phyloP scores from a whole-genome alignment of 2,113 vertebrate species.

The Grammomys dolichurus region DNA sequence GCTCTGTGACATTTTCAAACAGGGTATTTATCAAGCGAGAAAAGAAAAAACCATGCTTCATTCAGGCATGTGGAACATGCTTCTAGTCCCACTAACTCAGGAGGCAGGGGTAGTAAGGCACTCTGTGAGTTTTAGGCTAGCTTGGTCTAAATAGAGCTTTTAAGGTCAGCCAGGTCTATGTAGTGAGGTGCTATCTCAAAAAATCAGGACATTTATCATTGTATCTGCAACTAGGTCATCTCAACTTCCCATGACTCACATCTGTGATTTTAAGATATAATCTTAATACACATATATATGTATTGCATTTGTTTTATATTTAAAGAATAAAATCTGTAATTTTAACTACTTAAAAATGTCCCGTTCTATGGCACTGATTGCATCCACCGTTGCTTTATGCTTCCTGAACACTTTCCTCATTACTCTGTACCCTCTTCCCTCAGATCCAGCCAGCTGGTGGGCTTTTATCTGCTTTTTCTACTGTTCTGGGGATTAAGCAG shows the following conservation, averaged over 20 bases:
- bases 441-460: no score
- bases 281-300: neutral
- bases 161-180: neutral
- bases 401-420: no score
- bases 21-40: neutral
- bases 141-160: neutral
- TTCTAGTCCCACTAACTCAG: neutral
- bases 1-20: neutral
- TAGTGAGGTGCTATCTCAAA: neutral
- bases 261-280: neutral
- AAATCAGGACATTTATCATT: neutral
- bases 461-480: neutral
- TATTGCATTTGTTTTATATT: neutral
- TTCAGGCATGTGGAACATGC: neutral
- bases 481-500: neutral
- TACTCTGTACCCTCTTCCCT: neutral
- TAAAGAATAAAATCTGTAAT: conserved; percentile 1
- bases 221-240: conserved; percentile 9
- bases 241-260: neutral
- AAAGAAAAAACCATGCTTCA: neutral
- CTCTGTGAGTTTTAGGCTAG: neutral
- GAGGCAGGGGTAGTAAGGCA: neutral
- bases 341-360: conserved; percentile 14
- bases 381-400: neutral
- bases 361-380: neutral